Percentiles rank a stretch among this genome's conserved stretches.
phyloP scores from a whole-genome alignment of 1,140 invertebrate genomes.

The Ephestia elutella region DNA sequence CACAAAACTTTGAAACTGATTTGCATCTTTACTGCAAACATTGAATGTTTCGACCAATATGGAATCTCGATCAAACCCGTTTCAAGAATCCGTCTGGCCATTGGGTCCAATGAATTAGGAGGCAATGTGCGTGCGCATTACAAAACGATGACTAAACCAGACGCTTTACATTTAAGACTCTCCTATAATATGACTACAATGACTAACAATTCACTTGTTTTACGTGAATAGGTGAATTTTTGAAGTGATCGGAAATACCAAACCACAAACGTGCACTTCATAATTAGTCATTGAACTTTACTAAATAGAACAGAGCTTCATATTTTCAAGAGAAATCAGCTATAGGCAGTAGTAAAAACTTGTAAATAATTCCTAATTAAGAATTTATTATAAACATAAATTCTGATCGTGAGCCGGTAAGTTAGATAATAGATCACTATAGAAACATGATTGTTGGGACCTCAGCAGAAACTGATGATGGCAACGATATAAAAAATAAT shows the following conservation, averaged over 20 bases:
- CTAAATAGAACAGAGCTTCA: no score
- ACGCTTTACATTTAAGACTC: slow-evolving; percentile 8
- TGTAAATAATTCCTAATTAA: no score
- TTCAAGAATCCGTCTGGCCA: slow-evolving; percentile 2
- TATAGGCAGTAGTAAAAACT: no score
- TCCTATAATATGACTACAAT: background rate
- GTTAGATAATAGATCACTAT: background rate
- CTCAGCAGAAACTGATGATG: background rate
- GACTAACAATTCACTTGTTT: slow-evolving; percentile 1
- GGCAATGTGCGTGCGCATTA: slow-evolving; percentile 47
- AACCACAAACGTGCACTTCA: background rate
- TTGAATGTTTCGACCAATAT: slow-evolving; percentile 1
- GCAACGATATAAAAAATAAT: background rate
- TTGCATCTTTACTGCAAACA: slow-evolving; percentile 1
- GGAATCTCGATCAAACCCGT: slow-evolving; percentile 1
- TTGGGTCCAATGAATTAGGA: slow-evolving; percentile 38
- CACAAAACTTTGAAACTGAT: background rate
- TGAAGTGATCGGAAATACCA: background rate
- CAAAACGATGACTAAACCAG: slow-evolving; percentile 55
- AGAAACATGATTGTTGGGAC: background rate
- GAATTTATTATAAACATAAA: no score
- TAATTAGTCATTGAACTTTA: no score
- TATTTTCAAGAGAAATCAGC: no score
- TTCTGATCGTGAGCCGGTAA: no score
- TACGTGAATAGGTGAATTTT: background rate